Base-by-base conservation (phyloP, 2,113 vertebrate genomes). In the Indicator indicator region DNA sequence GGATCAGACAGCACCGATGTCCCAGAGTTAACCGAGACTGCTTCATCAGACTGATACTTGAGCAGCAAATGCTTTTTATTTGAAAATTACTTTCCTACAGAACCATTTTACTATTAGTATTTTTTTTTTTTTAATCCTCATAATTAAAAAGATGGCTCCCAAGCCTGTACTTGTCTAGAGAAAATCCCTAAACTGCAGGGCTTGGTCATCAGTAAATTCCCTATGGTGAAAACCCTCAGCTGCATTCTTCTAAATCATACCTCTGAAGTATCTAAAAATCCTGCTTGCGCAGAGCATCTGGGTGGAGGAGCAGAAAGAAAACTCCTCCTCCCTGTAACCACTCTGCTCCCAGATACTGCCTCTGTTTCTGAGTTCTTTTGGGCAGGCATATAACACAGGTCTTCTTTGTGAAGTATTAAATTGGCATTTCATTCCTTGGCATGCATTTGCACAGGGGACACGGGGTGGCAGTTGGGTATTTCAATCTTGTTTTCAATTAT, bases 401-500 rank as follows among this genome's bases (percentile, higher is more conserved):
- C 50, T 84, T n/a, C 62, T 75, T 75, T 88, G 67, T 69, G 69
- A 40, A 42, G 55, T 60, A 89, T 89, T 83, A 79, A 86, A 81
- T 38, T 76, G 54, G 65, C 74, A 26, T 60, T 95, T 85, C 46
- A 12, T 40, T 93, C 75, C 65, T 40, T 38, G 1, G 75, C 85
- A 71, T 63, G 67, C 15, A 0, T 71, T 93, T 75, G 59, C 85
- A 62, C 93, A 10, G 62, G 76, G 75, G 76, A 87, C 83, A 16
- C 4, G 0, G 52, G 50, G 62, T 83, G 89, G 38, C 83, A 81
- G 86, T 75, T 64, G 83, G 55, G 89, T 50, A 72, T 90, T 97
- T 93, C 91, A 88, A 21, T 94, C 85, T 79, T 88, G 71, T 93
- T 94, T 96, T 94, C 93, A 94, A 64, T 97, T 96, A 92, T 26